These are phyloP conservation scores for Orthosia gracilis DNA, from an alignment of 2,888 invertebrate species.

Conservation along the genomic window DNA sequence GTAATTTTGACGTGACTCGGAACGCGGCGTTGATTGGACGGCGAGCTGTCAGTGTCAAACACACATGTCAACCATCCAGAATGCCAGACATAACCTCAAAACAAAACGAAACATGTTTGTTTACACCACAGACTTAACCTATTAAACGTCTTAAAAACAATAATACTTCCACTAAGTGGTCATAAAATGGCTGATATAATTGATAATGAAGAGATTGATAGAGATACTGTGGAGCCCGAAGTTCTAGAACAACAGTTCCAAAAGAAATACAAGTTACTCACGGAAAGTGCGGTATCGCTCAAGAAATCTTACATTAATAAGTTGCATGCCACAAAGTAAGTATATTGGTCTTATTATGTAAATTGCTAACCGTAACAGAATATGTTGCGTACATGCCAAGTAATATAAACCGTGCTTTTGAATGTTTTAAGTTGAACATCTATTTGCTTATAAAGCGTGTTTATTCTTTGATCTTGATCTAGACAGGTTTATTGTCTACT, in stretches of 20 bases:
- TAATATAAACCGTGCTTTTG: not conserved
- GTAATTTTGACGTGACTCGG: too few species aligned
- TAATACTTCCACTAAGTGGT: not conserved
- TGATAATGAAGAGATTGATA: conserved; percentile 83
- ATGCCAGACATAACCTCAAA: conserved; percentile 45
- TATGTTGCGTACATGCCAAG: not conserved
- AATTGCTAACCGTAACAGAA: not conserved
- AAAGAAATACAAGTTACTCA: conserved; percentile 78
- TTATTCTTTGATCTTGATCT: not conserved
- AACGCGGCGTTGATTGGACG: too few species aligned
- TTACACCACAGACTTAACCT: conserved; percentile 28
- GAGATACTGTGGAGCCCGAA: conserved; percentile 78
- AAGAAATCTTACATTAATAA: conserved; percentile 92
- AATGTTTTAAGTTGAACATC: not conserved
- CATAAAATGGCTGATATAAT: conserved; percentile 82
- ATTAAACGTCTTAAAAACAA: conserved; percentile 19
- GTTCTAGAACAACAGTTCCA: conserved; percentile 79
- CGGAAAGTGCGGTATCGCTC: conserved; percentile 89
- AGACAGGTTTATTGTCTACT: not conserved
- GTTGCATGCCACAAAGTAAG: conserved; percentile 91
- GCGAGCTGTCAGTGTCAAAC: conserved; percentile 41
- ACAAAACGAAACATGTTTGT: conserved; percentile 38
- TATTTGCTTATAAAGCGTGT: not conserved
- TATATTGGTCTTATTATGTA: conserved; percentile 43
- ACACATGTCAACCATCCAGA: not conserved